Conservation (phyloP, 23 tunicate species). For the Halocynthia roretzi region DNA sequence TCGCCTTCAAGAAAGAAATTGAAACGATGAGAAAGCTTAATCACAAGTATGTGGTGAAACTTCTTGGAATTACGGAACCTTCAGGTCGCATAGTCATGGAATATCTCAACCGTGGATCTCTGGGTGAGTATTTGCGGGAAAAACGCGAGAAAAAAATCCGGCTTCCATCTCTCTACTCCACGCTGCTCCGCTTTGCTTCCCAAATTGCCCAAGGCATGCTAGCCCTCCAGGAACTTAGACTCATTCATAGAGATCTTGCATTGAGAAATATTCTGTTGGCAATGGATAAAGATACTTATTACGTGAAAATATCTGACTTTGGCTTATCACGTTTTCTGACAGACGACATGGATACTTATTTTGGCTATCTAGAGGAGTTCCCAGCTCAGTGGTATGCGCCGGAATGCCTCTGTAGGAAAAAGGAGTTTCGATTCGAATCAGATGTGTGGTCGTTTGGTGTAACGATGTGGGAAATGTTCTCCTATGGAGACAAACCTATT, state of each 20-base stretch:
- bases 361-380: slow-evolving; percentile 71
- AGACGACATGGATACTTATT: slow-evolving; percentile 47
- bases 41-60: slow-evolving; percentile 52
- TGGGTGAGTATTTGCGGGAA: slow-evolving; percentile 22
- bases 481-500: slow-evolving; percentile 54
- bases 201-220: slow-evolving; percentile 92
- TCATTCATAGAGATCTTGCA: slow-evolving; percentile 81
- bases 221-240: slow-evolving; percentile 47
- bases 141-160: slow-evolving; percentile 3
- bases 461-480: slow-evolving; percentile 88
- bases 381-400: slow-evolving; percentile 97
- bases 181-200: slow-evolving; percentile 30
- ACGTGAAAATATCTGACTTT: slow-evolving; percentile 83
- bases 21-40: slow-evolving; percentile 71
- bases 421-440: slow-evolving; percentile 40
- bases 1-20: slow-evolving; percentile 63
- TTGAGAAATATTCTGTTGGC: slow-evolving; percentile 71
- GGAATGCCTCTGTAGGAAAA: slow-evolving; percentile 54
- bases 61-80: slow-evolving; percentile 49
- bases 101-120: slow-evolving; percentile 39
- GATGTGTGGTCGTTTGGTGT: slow-evolving; percentile 95
- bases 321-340: slow-evolving; percentile 61
- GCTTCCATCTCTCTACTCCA: slow-evolving; percentile 1
- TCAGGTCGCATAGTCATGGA: slow-evolving; percentile 76
- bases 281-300: slow-evolving; percentile 11